Base-by-base conservation (phyloP, 2,888 invertebrate genomes). In the Oegoconia quadripuncta region DNA sequence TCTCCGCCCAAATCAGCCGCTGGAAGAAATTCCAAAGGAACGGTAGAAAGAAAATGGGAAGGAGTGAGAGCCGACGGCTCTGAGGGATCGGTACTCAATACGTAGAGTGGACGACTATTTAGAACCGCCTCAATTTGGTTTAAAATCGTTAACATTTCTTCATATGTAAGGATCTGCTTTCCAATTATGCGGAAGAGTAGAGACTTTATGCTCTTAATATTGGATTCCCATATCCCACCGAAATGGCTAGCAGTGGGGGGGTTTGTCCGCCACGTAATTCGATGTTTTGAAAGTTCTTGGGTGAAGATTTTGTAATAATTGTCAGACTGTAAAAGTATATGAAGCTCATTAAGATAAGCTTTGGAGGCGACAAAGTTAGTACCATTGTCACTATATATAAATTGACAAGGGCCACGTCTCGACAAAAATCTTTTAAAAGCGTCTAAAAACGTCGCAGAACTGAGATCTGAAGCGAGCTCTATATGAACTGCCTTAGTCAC, bases 21-120 rank as follows among this genome's bases (percentile, higher is more conserved):
- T 3, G 52, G 49, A 3, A 47, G 28, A 15, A 25, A 44, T 3
- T 14, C 16, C 3, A 50, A 27, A 1, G 48, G 41, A 1, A 23
- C 18, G 1, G 28, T 25, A 6, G 20, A 35, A 3, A 52, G 20
- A 35, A 52, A 50, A 32, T 50, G 48, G 2, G 37, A 32, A 0
- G 49, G 49, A 5, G 49, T 48, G 3, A 50, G 9, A 1, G 25
- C 39, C 2, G 6, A 3, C 2, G 12, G 22, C 6, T 28, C 28
- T 3, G 12, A 12, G 13, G 43, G 40, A 15, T 40, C 34, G 3
- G 34, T 13, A 5, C 12, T 20, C 8, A 40, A 16, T 2, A 20
- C 20, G 14, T 18, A 22, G 5, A 43, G 32, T 3, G 43, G 43
- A 1, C 39, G 34, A 3, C 27, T 27, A 26, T 40, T 34, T 1